Conservation (phyloP, 1,140 invertebrate genomes). For the Chymomyza costata region DNA sequence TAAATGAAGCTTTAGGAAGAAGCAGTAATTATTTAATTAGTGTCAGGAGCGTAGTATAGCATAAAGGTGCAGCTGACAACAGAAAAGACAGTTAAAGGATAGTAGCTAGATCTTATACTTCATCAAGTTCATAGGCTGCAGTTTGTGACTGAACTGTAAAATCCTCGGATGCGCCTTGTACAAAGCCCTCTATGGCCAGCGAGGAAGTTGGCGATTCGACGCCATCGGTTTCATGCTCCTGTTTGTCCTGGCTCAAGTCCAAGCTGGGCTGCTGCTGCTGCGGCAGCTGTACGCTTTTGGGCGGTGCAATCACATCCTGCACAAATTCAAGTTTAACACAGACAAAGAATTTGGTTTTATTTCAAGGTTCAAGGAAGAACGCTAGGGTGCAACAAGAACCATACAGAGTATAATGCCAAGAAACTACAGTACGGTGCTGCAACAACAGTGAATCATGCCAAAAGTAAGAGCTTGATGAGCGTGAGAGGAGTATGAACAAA, state of each 20-base stretch:
- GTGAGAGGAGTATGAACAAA: no score
- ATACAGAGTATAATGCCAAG: conserved; percentile 13
- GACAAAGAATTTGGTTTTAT: conserved; percentile 12
- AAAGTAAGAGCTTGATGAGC: no score
- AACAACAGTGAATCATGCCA: no score
- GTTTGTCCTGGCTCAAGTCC: conserved; percentile 26
- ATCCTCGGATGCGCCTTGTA: conserved; percentile 80
- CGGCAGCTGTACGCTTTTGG: conserved; percentile 4
- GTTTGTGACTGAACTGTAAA: conserved; percentile 76
- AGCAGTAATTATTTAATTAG: no score
- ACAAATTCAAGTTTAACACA: conserved; percentile 25
- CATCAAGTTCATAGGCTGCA: conserved; percentile 71
- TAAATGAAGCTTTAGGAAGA: conserved; percentile 8
- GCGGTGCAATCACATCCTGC: conserved; percentile 53
- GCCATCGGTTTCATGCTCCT: conserved; percentile 56
- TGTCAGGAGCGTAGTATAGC: background rate
- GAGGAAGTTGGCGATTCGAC: conserved; percentile 66
- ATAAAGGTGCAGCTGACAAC: background rate
- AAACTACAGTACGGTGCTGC: no score
- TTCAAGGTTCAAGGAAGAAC: background rate
- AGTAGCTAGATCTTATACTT: conserved; percentile 70
- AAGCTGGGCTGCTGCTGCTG: background rate
- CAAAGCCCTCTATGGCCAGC: conserved; percentile 79
- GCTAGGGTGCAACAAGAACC: conserved; percentile 5
- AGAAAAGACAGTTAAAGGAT: conserved; percentile 32